Percentiles rank a stretch among this genome's conserved stretches.
These are phyloP conservation scores for Phrynocephalus guinanensis DNA, from an alignment of 2,797 vertebrate species.

Conservation along the genomic window DNA sequence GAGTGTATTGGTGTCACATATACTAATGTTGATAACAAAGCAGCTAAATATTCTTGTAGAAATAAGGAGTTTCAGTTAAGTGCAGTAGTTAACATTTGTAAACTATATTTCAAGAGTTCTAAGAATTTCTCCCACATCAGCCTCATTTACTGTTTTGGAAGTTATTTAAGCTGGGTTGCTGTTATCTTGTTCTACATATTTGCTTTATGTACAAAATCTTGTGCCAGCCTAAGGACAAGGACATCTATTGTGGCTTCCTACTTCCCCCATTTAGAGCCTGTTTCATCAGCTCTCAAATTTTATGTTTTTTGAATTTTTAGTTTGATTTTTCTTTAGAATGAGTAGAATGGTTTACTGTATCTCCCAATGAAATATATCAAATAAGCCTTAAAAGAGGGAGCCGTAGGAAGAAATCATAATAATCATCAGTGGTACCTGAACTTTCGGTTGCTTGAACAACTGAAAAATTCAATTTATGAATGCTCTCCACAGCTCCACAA, in stretches of 20 bases:
- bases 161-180: neutral
- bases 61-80: neutral
- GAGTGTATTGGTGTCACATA: slow-evolving; percentile 7
- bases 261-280: too few species aligned
- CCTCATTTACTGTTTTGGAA: neutral
- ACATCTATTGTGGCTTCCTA: neutral
- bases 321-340: neutral
- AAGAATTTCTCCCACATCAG: neutral
- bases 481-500: too few species aligned
- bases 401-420: neutral
- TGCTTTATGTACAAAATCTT: neutral
- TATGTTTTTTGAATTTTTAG: neutral
- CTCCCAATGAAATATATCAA: neutral
- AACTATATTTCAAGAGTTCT: neutral
- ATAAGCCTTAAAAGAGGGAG: neutral
- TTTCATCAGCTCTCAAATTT: neutral
- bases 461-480: too few species aligned
- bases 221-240: neutral
- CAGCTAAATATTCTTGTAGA: slow-evolving; percentile 35
- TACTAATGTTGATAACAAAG: slow-evolving; percentile 34
- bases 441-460: too few species aligned
- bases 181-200: neutral
- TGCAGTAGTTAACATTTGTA: neutral
- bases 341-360: neutral
- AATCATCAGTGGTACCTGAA: too few species aligned